These are phyloP conservation scores for Torymus aiolomorphi DNA, from an alignment of 2,888 invertebrate genomes.

Conservation along the genomic window DNA sequence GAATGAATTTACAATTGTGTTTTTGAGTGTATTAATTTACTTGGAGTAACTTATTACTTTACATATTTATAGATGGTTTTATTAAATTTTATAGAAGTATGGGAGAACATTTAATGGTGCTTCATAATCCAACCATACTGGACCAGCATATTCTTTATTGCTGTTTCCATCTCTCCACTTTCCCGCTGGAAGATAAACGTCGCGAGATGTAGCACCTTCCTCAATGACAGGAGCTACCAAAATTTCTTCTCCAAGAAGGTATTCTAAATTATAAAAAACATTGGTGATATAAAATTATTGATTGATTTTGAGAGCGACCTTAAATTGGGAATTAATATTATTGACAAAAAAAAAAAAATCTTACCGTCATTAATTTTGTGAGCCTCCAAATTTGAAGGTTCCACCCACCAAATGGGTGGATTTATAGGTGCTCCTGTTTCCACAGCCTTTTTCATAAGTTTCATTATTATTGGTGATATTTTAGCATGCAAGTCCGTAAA, in stretches of 20 bases:
- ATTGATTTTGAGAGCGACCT: not conserved
- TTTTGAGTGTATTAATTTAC: not conserved
- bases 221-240: slow-evolving; percentile 87
- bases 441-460: slow-evolving; percentile 80
- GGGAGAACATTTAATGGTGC: slow-evolving; percentile 84
- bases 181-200: slow-evolving; percentile 87
- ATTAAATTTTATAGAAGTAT: slow-evolving; percentile 77
- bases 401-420: slow-evolving; percentile 91
- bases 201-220: slow-evolving; percentile 79
- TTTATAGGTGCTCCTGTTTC: slow-evolving; percentile 84
- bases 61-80: not conserved
- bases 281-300: not conserved
- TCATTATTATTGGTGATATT: slow-evolving; percentile 80
- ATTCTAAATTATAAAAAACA: slow-evolving; percentile 79
- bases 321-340: not conserved
- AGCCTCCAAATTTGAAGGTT: slow-evolving; percentile 81
- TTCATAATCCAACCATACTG: slow-evolving; percentile 81
- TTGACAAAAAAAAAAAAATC: slow-evolving; percentile 28
- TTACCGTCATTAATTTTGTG: slow-evolving; percentile 75
- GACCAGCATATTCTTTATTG: slow-evolving; percentile 77
- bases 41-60: too few relatives aligned
- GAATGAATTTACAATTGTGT: slow-evolving; percentile 11
- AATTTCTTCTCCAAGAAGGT: slow-evolving; percentile 85
- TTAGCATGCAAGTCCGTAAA: slow-evolving; percentile 82
- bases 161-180: slow-evolving; percentile 81